Evolutionary conservation across 2,888 invertebrate genomes (phyloP), one percentile per base, ranked within the genome.

Genomic region (Protophormia terraenovae): DNA sequence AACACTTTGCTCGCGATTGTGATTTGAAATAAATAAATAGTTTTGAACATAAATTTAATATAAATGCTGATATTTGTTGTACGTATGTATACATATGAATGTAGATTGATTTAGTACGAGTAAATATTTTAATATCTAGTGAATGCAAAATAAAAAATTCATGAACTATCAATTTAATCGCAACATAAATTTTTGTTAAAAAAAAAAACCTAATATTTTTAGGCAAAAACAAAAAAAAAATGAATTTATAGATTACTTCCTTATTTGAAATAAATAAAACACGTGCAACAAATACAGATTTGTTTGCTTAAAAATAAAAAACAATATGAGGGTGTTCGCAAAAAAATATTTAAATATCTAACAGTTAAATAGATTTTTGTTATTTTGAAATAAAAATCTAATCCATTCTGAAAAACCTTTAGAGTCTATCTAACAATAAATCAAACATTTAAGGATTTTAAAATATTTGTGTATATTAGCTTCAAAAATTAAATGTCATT

Each of bases 161-260:
- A 58, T 58, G 7, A 29, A 58, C 29, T 8, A 7, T n/a, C n/a
- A n/a, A 55, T 55, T 55, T n/a, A 55, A 58, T 16, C 16, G 55
- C n/a, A 29, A 60, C 14, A 64, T 38, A 24, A 41, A 60, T 35
- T 35, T 35, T 60, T 4, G 32, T 32, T 55, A 27, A 27, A 0
- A 55, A 29, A 60, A 32, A 32, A n/a, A 60, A 7, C 1, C 6
- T 10, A n/a, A n/a, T 58, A 24, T 53, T 16, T 58, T 14, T 27
- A 3, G 27, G 8, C 58, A 35, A n/a, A 66, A 32, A 16, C 7
- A 12, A 64, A 45, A 10, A 12, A 19, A 27, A 67, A 67, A 60
- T 32, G 24, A 12, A 71, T 71, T 71, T 53, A 27, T 55, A 71
- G 71, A 71, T 62, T 22, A 79, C 62, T 79, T 79, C 78, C 78